Percentiles rank a stretch among this genome's conserved stretches.
phyloP scores from a whole-genome alignment of 2,113 vertebrate species.

The Solea solea region DNA sequence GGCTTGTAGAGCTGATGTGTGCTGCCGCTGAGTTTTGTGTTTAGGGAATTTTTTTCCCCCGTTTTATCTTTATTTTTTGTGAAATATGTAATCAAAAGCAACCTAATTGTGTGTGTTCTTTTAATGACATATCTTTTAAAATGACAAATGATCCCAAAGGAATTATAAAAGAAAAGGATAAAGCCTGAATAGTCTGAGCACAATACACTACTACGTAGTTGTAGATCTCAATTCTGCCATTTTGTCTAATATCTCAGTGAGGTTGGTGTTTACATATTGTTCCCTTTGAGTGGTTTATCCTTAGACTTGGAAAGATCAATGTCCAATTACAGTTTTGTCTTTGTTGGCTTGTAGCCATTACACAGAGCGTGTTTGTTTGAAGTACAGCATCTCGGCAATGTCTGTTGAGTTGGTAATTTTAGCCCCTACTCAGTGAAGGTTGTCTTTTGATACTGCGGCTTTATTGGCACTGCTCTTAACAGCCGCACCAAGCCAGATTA shows the following conservation, averaged over 20 bases:
- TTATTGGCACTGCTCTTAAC: constrained; percentile 54
- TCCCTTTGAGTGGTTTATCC: constrained; percentile 56
- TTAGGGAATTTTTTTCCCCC: background rate
- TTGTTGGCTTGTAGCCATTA: constrained; percentile 43
- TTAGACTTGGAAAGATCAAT: constrained; percentile 59
- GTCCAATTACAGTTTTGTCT: constrained; percentile 64
- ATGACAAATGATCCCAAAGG: constrained; percentile 25
- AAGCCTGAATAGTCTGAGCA: constrained; percentile 15
- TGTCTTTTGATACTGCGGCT: constrained; percentile 43
- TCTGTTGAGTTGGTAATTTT: constrained; percentile 44
- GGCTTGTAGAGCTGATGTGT: constrained; percentile 58
- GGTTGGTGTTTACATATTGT: constrained; percentile 21
- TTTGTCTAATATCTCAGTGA: constrained; percentile 7
- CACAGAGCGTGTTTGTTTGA: constrained; percentile 35
- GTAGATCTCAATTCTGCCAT: constrained; percentile 7
- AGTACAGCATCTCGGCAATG: constrained; percentile 39
- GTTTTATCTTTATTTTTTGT: constrained; percentile 12
- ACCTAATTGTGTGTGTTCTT: constrained; percentile 43
- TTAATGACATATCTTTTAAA: constrained; percentile 44
- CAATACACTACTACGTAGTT: background rate
- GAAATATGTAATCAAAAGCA: constrained; percentile 53
- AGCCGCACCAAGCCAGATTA: constrained; percentile 56
- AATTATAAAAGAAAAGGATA: constrained; percentile 21
- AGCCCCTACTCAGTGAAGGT: constrained; percentile 39
- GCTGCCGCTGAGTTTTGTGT: constrained; percentile 48